Evolutionary conservation across 2,797 vertebrate species (phyloP), one percentile per base, ranked within the genome.

Genomic region (Leuciscus waleckii): DNA sequence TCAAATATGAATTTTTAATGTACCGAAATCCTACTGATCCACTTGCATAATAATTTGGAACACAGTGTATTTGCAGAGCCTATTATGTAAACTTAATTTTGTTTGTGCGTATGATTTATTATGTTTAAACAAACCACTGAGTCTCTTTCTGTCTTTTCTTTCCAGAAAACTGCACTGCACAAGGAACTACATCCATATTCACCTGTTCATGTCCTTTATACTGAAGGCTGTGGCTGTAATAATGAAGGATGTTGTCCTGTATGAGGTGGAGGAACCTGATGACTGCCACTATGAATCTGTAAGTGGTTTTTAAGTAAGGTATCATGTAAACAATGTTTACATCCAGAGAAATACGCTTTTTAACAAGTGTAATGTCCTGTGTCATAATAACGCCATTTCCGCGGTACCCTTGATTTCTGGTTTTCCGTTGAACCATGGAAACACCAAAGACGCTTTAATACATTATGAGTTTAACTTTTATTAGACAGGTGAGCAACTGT

Each of bases 171-270:
- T 99, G 14, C 97, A 97, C 92, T 99, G 98, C 87, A 99, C 98
- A 0, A 93, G 98, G 74, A 99, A 99, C 93, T 98, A 97, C 91
- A 98, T 99, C 92, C 98, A 99, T 90, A 97, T 97, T 94, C 96
- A 99, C 75, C 96, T 99, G 80, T 99, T 99, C 93, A 93, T 96
- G 91, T 98, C 98, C 49, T 98, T 99, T 91, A 97, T 98, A 78
- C 95, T 99, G 93, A 97, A 97, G 90, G 97, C 97, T 3, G 89
- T 97, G 0, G 94, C 97, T 0, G 97, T 99, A 87, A 97, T 99
- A 91, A 93, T 98, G 87, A 99, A 99, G 90, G 98, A 99, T 65
- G 90, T 96, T 58, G 94, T 97, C 78, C 95, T 99, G 0, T 98
- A 97, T n/a, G 92, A 95, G 17, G 94, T 91, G 0, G 93, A 84